These are phyloP conservation scores for Gavia stellata DNA, from an alignment of 2,113 vertebrate species.

Conservation along the genomic window DNA sequence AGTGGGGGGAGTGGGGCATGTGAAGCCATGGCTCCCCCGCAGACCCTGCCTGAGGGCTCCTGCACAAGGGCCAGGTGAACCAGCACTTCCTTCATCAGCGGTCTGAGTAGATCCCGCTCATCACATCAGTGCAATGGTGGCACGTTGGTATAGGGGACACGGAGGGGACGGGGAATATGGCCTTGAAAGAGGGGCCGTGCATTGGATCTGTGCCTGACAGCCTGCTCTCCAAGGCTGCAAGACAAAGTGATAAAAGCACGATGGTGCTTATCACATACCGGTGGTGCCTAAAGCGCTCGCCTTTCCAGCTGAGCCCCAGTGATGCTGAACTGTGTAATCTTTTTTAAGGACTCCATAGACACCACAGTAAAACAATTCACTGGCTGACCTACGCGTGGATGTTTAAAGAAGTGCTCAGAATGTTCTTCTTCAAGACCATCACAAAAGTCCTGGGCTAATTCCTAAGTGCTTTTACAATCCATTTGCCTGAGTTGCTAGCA, in stretches of 20 bases:
- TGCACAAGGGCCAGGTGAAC: not conserved
- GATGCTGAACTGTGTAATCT: not conserved
- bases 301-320: not conserved
- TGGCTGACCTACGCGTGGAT: not conserved
- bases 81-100: not conserved
- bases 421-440: not conserved
- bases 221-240: not conserved
- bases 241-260: rapidly evolving
- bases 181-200: not conserved
- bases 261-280: not conserved
- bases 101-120: not conserved
- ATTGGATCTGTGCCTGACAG: not conserved
- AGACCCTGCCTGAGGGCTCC: not conserved
- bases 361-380: not conserved
- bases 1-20: not conserved
- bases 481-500: not conserved
- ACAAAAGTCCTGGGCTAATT: not conserved
- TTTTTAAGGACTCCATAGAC: not conserved
- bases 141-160: not conserved
- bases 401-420: not conserved
- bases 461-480: not conserved
- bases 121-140: not conserved
- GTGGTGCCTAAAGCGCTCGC: not conserved
- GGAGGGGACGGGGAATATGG: not conserved
- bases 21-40: not conserved